Evolutionary conservation across 2,888 invertebrate genomes (phyloP), one percentile per base, ranked within the genome.

Genomic region (Dicycla oo): DNA sequence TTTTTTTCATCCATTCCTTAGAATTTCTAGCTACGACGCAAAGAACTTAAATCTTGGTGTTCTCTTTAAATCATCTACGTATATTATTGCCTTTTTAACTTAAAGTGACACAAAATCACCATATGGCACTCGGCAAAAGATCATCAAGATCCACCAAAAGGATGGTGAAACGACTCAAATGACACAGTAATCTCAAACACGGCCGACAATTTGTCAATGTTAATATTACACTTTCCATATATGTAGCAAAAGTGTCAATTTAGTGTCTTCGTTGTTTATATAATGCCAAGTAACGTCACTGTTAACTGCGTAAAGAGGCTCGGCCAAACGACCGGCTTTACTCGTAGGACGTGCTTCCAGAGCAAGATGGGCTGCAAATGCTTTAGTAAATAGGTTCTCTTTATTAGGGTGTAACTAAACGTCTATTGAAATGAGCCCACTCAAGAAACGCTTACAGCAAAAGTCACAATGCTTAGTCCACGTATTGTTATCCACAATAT

Each of bases 231-330:
- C 15, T 74, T 67, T 18, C 84, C 86, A 69, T 85, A 80, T 78
- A 74, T 54, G 75, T 76, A 73, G 65, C 68, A 79, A 70, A 80
- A 82, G 66, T 81, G 75, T 70, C 78, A 71, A 51, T 75, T 73
- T 81, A 76, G 85, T 80, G 82, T 84, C 80, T 60, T 85, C 86
- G 30, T 73, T 64, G 64, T 73, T 81, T 80, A 76, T 74, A 81
- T 83, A 83, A 85, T 73, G 58, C 11, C 49, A 73, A 64, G 73
- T 69, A 81, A 78, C 18, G 56, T 81, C 78, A 78, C 75, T 34
- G 34, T 34, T 34, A 3, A 34, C 34, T 34, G 34, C 34, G 2
- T 34, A 34, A 34, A 4, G 3, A 3, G 34, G 34, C 34, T 34
- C 34, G 34, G 34, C 34, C 34, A 34, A 34, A 34, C 34, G 6